Base-by-base conservation (phyloP, 2,113 vertebrate species). In the Trogon melanurus region DNA sequence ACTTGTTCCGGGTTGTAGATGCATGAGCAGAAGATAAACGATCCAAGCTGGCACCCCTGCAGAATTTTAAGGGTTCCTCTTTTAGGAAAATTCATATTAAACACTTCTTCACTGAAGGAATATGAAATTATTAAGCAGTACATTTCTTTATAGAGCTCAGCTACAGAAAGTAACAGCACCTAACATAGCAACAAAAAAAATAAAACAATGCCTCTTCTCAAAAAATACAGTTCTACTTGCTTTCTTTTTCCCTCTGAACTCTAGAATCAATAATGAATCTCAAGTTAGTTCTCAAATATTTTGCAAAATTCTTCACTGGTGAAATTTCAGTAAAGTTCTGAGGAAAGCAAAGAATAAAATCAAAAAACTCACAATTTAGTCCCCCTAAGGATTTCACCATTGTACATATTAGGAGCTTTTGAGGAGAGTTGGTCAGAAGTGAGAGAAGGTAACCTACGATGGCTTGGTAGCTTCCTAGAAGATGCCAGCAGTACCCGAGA, bases 321-420 rank as follows among this genome's bases (percentile, higher is more conserved):
- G 58, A 78, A 58, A 75, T 65, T 67, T 76, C 54, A 96, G 64
- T 23, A 45, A 70, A 36, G 16, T 62, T 69, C 51, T 88, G 62
- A 79, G 23, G 34, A 78, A 81, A 93, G 8, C 34, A 88, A 85
- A 88, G 7, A 94, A 78, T 14, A 85, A 94, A 93, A 96, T 47
- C n/a, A 1, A 17, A 69, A 91, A 89, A 98, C 98, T 98, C 88
- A 98, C 98, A 98, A 81, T 97, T 98, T 98, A n/a, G 94, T 98
- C 73, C 98, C 98, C 94, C 97, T 97, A 72, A 97, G 90, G 70
- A 98, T 93, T 95, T 98, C 98, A 79, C 97, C 97, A 14, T 75
- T 97, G 79, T 95, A 93, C 30, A 86, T 91, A 44, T 86, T 98
- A 82, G 97, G 93, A 67, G 97, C 97, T 94, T 97, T 98, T 85